Base-by-base conservation (phyloP, 2,797 vertebrate species). In the Echeneis naucrates region DNA sequence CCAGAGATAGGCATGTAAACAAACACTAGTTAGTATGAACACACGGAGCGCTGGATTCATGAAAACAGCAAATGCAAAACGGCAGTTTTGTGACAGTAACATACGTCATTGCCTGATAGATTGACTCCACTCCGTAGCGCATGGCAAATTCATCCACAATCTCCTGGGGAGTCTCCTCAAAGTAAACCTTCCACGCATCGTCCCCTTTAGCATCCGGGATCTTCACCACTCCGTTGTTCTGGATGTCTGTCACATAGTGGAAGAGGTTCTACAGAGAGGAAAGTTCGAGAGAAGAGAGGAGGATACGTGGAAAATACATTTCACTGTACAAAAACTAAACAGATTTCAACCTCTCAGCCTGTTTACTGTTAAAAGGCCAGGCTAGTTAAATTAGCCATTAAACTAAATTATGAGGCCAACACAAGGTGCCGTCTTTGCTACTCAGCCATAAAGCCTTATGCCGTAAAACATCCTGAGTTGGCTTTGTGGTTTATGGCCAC, bases 41-140 rank as follows among this genome's bases (percentile, higher is more conserved):
- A 37, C 13, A 61, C 11, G 24, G 1, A 63, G 44, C 62, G 51
- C 17, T 38, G 0, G 6, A 65, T 5, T 33, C 26, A 38, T 61
- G 19, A 50, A 40, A 27, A 50, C 35, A 27, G 45, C 33, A 56
- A 65, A 23, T 1, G 2, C 5, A 57, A 65, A 52, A 47, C 58
- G 24, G n/a, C 4, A 12, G 1, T 10, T 17, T 35, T 74, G 8
- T 17, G 16, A 14, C 0, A 2, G 55, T 24, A 51, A 82, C 97
- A 88, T 92, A 99, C 98, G 98, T 99, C 98, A 99, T 99, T 80
- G 98, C 98, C 93, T 99, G 98, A 85, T 99, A 99, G 91, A 99
- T 99, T 89, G 98, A 99, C 89, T 99, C 97, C 4, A 99, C 97
- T 1, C 98, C 98, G 0, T 99, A 99, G 86, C 98, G 96, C 97